phyloP scores from a whole-genome alignment of 30 jellyfish, hydroid and myxozoan genomes.

The Aurelia coerulea region DNA sequence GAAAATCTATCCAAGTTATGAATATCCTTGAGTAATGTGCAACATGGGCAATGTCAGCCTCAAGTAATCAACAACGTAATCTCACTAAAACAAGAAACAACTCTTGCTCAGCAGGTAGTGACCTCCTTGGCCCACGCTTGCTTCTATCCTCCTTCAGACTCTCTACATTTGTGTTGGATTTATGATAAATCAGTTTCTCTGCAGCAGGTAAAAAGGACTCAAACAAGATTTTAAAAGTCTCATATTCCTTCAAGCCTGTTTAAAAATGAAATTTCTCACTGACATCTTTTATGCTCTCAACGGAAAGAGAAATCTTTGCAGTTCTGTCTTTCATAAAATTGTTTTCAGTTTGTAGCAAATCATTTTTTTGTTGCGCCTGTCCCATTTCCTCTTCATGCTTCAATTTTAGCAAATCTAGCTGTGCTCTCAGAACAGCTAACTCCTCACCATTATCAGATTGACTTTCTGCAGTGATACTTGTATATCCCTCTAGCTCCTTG shows the following conservation, averaged over 20 bases:
- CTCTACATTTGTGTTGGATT: constrained; percentile 20
- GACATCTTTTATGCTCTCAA: constrained; percentile 7
- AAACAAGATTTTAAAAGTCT: not conserved
- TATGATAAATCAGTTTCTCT: constrained; percentile 12
- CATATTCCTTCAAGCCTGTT: too few species aligned
- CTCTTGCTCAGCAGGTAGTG: too few species aligned
- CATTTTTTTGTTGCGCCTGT: not conserved
- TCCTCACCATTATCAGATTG: not conserved
- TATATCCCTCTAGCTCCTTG: too few species aligned
- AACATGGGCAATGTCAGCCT: not conserved
- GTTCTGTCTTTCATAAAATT: not conserved
- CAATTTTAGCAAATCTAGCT: not conserved
- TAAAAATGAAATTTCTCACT: not conserved
- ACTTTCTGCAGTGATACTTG: too few species aligned
- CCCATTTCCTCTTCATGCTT: constrained; percentile 8
- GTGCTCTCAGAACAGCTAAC: not conserved
- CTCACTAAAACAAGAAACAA: too few species aligned
- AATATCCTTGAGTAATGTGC: constrained; percentile 9
- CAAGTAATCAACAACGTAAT: too few species aligned
- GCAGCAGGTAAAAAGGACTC: not conserved
- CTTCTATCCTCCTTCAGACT: not conserved
- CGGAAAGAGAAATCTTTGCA: constrained; percentile 8
- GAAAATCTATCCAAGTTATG: constrained; percentile 28
- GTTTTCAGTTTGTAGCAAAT: not conserved
- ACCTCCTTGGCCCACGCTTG: too few species aligned